phyloP scores from a whole-genome alignment of 2,113 vertebrate species.

The Blennius ocellaris region DNA sequence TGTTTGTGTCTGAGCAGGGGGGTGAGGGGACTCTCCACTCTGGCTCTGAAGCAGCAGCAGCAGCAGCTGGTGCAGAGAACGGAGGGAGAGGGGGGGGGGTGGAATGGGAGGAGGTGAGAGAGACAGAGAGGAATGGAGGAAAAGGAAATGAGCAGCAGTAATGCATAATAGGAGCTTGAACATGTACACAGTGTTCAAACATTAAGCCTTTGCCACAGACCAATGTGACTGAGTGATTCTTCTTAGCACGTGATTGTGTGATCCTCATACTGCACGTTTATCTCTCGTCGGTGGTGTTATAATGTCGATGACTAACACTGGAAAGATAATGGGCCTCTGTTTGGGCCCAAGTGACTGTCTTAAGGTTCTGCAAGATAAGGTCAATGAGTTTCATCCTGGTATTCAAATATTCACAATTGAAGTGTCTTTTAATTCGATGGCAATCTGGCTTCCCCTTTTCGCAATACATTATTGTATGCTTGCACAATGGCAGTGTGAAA shows the following conservation, averaged over 20 bases:
- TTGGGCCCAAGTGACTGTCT: conserved; percentile 2
- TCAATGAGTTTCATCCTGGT: neutral
- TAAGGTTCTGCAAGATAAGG: neutral
- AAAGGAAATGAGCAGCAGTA: conserved; percentile 48
- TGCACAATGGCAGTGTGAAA: too few species aligned
- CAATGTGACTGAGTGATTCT: neutral
- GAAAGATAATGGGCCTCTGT: conserved; percentile 2
- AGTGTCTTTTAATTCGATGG: neutral
- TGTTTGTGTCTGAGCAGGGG: conserved; percentile 76
- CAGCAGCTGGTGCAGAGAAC: conserved; percentile 79
- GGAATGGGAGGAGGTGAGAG: conserved; percentile 61
- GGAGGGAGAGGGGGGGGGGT: conserved; percentile 43
- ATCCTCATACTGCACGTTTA: too few species aligned
- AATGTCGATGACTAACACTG: too few species aligned
- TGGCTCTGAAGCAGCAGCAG: conserved; percentile 67
- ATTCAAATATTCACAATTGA: conserved; percentile 2
- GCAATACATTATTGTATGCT: too few species aligned
- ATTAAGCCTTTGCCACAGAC: conserved; percentile 2
- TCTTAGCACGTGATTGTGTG: neutral
- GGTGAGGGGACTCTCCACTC: conserved; percentile 75
- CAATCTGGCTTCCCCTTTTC: neutral
- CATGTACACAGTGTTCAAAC: conserved; percentile 20
- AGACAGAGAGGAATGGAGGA: conserved; percentile 49
- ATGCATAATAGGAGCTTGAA: conserved; percentile 15
- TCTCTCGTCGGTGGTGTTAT: too few species aligned